A percentile compares a stretch with the other conserved stretches of the same genome.
These are phyloP conservation scores for Halcyon badia DNA, from an alignment of 2,797 vertebrate genomes.

Conservation along the genomic window DNA sequence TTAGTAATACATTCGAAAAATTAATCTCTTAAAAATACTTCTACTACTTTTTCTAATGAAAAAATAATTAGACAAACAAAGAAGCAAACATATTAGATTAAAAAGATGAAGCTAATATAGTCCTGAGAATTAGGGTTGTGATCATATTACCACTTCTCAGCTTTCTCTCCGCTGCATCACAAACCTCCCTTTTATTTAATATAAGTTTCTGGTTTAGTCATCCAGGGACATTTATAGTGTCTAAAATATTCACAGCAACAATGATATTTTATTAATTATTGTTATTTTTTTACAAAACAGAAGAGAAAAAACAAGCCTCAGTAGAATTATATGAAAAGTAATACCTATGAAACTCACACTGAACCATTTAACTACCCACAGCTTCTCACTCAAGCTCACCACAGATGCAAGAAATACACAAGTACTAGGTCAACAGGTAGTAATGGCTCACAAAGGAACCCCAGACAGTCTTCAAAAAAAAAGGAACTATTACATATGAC, in stretches of 20 bases:
- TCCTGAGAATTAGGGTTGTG: conserved; percentile 12
- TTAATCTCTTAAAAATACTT: conserved; percentile 17
- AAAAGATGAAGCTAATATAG: neutral
- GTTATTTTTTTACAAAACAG: neutral
- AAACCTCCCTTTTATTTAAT: neutral
- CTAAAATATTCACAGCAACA: neutral
- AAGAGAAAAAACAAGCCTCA: neutral
- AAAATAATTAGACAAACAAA: conserved; percentile 36
- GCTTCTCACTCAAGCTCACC: neutral
- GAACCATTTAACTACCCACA: neutral
- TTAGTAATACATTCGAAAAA: conserved; percentile 4
- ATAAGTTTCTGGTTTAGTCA: neutral
- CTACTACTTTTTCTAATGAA: conserved; percentile 7
- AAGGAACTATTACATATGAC: neutral
- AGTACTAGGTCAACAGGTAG: neutral
- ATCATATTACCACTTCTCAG: neutral
- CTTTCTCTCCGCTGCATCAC: neutral
- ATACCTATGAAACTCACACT: neutral
- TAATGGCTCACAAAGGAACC: neutral
- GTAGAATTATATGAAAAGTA: neutral
- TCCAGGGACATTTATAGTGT: neutral
- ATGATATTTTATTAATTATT: too few relatives aligned
- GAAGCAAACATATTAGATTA: conserved; percentile 6
- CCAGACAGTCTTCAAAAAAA: neutral
- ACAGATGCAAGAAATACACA: neutral